phyloP scores from a whole-genome alignment of 2,888 invertebrate species.

The Esperia sulphurella region DNA sequence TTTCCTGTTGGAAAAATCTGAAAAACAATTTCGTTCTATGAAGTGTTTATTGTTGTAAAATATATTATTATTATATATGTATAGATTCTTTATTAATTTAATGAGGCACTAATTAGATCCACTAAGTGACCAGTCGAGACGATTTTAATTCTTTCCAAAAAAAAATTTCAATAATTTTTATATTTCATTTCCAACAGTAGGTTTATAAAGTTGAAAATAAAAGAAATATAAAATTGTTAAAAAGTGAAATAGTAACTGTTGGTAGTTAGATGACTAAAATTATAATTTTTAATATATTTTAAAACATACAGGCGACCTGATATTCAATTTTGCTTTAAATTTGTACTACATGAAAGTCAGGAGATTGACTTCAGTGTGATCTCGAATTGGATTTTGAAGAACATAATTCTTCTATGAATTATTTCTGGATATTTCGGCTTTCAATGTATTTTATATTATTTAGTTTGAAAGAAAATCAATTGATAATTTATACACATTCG shows the following conservation, averaged over 20 bases:
- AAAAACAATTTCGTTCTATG: slow-evolving; percentile 11
- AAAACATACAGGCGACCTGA: slow-evolving; percentile 47
- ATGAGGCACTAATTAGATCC: slow-evolving; percentile 20
- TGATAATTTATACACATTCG: too few species aligned
- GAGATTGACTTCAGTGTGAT: slow-evolving; percentile 64
- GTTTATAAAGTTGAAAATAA: slow-evolving; percentile 20
- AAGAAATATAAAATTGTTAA: slow-evolving; percentile 25
- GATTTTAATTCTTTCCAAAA: slow-evolving; percentile 6
- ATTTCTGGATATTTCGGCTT: too few species aligned
- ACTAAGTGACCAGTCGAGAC: slow-evolving; percentile 12
- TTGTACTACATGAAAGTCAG: slow-evolving; percentile 61
- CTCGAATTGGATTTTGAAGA: slow-evolving; percentile 64
- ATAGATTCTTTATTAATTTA: slow-evolving; percentile 14
- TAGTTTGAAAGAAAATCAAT: neutral
- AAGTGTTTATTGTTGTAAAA: slow-evolving; percentile 18
- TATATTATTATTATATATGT: slow-evolving; percentile 17
- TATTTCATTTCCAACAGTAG: slow-evolving; percentile 11
- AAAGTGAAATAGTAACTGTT: slow-evolving; percentile 22
- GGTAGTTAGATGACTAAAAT: slow-evolving; percentile 20
- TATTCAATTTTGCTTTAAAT: slow-evolving; percentile 67
- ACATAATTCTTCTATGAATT: too few species aligned
- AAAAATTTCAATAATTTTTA: neutral
- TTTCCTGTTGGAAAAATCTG: slow-evolving; percentile 4
- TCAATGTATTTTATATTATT: slow-evolving; percentile 28
- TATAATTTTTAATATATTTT: slow-evolving; percentile 13